phyloP scores from a whole-genome alignment of 2,888 invertebrate genomes.

The Monochamus alternatus region DNA sequence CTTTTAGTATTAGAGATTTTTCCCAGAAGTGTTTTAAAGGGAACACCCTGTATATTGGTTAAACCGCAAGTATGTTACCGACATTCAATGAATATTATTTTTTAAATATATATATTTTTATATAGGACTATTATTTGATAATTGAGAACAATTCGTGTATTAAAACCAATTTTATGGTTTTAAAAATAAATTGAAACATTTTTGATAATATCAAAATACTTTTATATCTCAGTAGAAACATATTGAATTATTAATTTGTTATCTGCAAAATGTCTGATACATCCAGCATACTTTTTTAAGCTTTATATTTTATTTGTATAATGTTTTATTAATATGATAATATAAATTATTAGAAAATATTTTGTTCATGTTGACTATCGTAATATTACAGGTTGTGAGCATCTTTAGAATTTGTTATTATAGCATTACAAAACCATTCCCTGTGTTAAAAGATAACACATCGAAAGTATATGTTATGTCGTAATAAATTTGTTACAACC shows the following conservation, averaged over 20 bases:
- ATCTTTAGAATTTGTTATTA: conserved; percentile 11
- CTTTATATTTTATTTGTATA: conserved; percentile 24
- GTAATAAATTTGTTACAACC: neutral
- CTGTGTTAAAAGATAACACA: neutral
- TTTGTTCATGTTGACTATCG: conserved; percentile 36
- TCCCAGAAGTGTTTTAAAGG: no score
- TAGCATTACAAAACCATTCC: neutral
- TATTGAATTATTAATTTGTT: neutral
- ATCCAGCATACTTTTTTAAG: conserved; percentile 16
- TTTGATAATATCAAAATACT: no score
- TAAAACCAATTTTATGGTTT: no score
- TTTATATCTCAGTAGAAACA: neutral
- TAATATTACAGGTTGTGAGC: conserved; percentile 33
- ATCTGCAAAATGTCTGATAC: conserved; percentile 31
- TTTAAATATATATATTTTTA: no score
- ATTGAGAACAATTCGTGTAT: no score
- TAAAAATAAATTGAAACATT: no score
- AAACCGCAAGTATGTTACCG: no score
- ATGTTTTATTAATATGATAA: conserved; percentile 6
- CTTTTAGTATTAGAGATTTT: no score
- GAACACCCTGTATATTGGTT: no score
- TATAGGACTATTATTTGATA: no score
- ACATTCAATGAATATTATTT: no score
- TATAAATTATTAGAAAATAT: neutral
- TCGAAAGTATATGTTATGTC: neutral